phyloP scores from a whole-genome alignment of 1,140 invertebrate species.

The Procambarus clarkii region DNA sequence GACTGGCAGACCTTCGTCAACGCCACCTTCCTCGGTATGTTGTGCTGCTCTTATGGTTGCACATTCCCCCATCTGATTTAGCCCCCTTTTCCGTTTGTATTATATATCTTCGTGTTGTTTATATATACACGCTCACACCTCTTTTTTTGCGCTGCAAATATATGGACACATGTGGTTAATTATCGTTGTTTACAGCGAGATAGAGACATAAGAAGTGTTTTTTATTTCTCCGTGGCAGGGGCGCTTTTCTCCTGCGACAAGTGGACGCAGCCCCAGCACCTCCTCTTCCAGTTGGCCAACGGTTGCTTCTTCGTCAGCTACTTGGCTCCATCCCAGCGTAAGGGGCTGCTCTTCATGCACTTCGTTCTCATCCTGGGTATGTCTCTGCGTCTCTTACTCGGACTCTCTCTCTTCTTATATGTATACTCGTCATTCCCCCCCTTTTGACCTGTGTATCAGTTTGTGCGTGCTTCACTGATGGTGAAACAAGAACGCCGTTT shows the following conservation, averaged over 20 bases:
- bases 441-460: background rate
- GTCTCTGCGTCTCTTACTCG: background rate
- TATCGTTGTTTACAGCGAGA: no score
- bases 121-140: background rate
- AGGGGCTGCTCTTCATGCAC: constrained; percentile 89
- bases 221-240: background rate
- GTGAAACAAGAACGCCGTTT: no score
- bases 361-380: constrained; percentile 85
- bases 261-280: constrained; percentile 79
- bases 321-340: constrained; percentile 85
- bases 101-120: background rate
- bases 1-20: background rate
- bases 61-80: background rate
- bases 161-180: no score
- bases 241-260: constrained; percentile 55
- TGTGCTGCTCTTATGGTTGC: background rate
- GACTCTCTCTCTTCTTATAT: background rate
- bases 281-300: constrained; percentile 86
- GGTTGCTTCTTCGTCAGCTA: constrained; percentile 85
- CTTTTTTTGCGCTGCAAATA: background rate
- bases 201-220: background rate
- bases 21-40: constrained; percentile 18
- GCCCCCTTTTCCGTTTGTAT: background rate
- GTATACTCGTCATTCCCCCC: background rate
- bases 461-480: no score